Conservation (phyloP, 2,113 vertebrate species). For the Epinephelus cyanopodus region DNA sequence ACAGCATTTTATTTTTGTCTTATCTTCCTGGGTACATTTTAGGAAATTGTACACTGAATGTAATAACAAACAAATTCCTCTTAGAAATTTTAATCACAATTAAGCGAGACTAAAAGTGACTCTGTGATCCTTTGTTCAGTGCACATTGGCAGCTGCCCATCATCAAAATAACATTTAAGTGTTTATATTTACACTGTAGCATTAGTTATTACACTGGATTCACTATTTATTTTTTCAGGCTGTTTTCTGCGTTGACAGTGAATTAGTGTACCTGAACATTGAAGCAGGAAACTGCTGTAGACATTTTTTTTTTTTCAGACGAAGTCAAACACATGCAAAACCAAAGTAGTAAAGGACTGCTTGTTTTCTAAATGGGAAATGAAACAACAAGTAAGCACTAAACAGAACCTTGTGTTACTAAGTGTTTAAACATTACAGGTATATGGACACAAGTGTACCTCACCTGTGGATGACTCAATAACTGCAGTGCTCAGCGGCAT, state of each 20-base stretch:
- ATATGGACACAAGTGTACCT: conserved; percentile 14
- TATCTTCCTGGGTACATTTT: not conserved
- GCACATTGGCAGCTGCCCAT: not conserved
- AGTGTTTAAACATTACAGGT: not conserved
- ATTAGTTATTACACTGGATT: not conserved
- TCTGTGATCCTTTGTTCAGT: not conserved
- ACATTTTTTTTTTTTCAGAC: not conserved
- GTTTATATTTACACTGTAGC: not conserved
- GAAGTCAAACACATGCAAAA: not conserved
- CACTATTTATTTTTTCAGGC: not conserved
- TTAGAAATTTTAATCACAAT: not conserved
- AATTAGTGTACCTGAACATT: not conserved
- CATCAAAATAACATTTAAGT: not conserved
- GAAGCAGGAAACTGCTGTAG: not conserved
- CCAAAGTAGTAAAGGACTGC: not conserved
- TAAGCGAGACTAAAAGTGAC: not conserved
- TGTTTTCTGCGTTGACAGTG: not conserved
- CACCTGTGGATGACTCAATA: conserved; percentile 78
- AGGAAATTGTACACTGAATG: not conserved
- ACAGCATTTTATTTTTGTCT: not conserved
- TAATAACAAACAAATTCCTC: not conserved
- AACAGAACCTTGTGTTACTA: not conserved
- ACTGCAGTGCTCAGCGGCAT: conserved; percentile 53
- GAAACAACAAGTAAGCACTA: not conserved
- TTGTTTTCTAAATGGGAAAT: not conserved